Percentiles rank a stretch among this genome's conserved stretches.
These are phyloP conservation scores for Helogale parvula DNA, from an alignment of 2,113 vertebrate species.

Conservation along the genomic window DNA sequence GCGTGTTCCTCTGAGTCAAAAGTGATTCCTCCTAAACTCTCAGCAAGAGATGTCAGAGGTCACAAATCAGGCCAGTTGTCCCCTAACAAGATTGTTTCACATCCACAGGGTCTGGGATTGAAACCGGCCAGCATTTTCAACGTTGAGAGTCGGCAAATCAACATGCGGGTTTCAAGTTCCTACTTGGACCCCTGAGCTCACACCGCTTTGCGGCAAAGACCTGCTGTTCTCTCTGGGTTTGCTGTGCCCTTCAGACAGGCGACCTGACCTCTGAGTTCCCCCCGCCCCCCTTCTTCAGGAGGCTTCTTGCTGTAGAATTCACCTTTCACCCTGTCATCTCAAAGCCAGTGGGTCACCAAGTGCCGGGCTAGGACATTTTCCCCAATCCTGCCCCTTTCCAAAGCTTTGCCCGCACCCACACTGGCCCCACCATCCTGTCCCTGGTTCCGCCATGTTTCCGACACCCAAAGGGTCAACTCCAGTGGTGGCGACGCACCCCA, in stretches of 20 bases:
- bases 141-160: no score
- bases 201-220: no score
- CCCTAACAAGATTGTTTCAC: no score
- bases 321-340: not conserved
- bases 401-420: not conserved
- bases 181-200: no score
- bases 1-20: no score
- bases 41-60: no score
- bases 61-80: no score
- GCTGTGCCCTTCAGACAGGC: no score
- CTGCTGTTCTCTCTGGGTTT: rapidly evolving
- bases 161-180: no score
- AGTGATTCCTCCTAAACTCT: no score
- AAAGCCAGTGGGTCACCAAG: not conserved
- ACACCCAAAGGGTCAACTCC: not conserved
- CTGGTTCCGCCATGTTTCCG: not conserved
- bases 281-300: not conserved
- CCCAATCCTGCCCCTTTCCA: not conserved
- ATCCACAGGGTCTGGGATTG: no score
- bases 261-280: rapidly evolving
- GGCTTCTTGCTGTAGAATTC: not conserved
- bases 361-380: not conserved
- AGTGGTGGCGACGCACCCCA: not conserved
- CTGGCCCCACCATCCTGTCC: not conserved
- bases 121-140: no score